Evolutionary conservation across 2,797 vertebrate genomes (phyloP).

Genomic region (Myotis vivesi): DNA sequence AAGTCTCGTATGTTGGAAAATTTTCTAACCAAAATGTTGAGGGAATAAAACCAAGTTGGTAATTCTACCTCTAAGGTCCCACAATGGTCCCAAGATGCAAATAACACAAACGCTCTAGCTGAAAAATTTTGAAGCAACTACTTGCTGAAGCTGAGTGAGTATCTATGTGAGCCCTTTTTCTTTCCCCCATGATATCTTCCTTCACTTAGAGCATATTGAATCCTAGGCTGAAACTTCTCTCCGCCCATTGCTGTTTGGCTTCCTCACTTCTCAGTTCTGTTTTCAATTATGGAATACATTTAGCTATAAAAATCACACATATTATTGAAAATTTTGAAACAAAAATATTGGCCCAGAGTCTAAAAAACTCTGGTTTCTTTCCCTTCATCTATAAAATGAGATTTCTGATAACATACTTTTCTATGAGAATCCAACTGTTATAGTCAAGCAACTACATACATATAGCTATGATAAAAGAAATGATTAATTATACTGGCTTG

Average conservation of each 20-base stretch:
- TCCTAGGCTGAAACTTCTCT: background rate
- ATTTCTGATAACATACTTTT: constrained; percentile 29
- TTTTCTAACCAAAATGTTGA: constrained; percentile 28
- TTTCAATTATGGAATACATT: constrained; percentile 30
- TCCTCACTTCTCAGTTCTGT: constrained; percentile 7
- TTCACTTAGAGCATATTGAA: background rate
- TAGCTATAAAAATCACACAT: constrained; percentile 13
- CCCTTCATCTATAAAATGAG: constrained; percentile 1
- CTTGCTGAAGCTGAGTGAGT: background rate
- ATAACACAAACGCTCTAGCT: background rate
- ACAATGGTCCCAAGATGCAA: constrained; percentile 15
- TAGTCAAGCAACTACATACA: constrained; percentile 11
- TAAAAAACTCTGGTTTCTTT: constrained; percentile 35
- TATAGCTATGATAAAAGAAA: constrained; percentile 21
- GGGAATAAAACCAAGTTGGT: background rate
- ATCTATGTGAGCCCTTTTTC: background rate
- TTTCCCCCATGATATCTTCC: background rate
- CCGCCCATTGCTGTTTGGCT: background rate
- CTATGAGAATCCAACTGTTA: constrained; percentile 28
- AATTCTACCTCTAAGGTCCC: background rate
- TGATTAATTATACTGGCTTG: background rate
- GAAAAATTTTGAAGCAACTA: constrained; percentile 11
- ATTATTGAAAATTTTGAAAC: constrained; percentile 25
- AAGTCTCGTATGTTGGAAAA: background rate
- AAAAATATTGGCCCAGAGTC: constrained; percentile 9